Conservation (phyloP, 2,888 invertebrate genomes). For the Lasioglossum vierecki region DNA sequence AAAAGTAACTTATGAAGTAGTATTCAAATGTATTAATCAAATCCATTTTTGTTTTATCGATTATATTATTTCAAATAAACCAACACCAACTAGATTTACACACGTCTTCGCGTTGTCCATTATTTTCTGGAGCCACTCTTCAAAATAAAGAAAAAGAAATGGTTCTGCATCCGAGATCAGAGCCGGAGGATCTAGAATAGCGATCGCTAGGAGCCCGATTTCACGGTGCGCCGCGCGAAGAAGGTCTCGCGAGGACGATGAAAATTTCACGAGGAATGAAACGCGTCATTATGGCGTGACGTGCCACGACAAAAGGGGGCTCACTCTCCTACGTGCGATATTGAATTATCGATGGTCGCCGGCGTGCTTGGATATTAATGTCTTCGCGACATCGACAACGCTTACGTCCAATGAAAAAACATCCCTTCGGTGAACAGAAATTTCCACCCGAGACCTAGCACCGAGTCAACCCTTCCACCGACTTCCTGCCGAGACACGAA, state of each 20-base stretch:
- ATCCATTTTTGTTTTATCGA: no score
- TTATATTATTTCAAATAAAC: no score
- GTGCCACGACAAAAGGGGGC: constrained; percentile 72
- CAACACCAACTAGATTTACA: no score
- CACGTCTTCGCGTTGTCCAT: no score
- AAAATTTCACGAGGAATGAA: constrained; percentile 69
- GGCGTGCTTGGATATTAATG: constrained; percentile 76
- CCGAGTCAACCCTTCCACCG: constrained; percentile 1
- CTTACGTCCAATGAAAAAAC: constrained; percentile 47
- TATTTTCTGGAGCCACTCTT: no score
- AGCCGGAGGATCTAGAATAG: neutral
- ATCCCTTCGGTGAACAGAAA: constrained; percentile 32
- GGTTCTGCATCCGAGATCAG: neutral
- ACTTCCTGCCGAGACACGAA: neutral
- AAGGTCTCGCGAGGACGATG: constrained; percentile 64
- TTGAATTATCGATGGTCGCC: constrained; percentile 81
- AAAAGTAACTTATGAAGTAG: no score
- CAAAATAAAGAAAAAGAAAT: neutral
- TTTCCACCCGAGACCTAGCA: constrained; percentile 29
- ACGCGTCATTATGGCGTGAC: constrained; percentile 73
- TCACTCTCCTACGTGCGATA: constrained; percentile 71
- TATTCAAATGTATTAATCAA: no score
- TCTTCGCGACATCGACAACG: constrained; percentile 71
- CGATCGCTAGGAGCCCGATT: neutral
- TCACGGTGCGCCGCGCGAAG: constrained; percentile 1